Percentiles rank a stretch among this genome's conserved stretches.
Evolutionary conservation across 2,113 vertebrate genomes (phyloP).

Genomic region (Polypterus senegalus): DNA sequence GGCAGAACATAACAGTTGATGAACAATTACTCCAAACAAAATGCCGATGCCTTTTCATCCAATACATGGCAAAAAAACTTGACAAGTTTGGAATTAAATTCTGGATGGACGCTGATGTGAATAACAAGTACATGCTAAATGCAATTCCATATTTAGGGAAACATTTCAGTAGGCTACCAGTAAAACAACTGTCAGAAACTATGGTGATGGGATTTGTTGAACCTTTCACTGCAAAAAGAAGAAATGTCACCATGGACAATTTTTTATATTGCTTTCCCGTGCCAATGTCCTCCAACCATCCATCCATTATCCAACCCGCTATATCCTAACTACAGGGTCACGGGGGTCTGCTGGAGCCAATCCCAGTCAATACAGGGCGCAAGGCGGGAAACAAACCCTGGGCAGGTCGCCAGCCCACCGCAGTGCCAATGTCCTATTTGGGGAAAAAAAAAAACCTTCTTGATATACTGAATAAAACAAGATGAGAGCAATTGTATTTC

Average conservation of each 20-base stretch:
- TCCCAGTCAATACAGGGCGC: slow-evolving; percentile 3
- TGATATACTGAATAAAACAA: slow-evolving; percentile 3
- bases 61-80: slow-evolving; percentile 17
- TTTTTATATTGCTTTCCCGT: slow-evolving; percentile 2
- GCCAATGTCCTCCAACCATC: background rate
- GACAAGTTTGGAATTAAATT: slow-evolving; percentile 19
- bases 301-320: background rate
- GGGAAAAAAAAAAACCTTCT: slow-evolving; percentile 8
- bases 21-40: slow-evolving; percentile 19
- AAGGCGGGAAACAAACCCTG: slow-evolving; percentile 1
- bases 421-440: background rate
- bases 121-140: slow-evolving; percentile 12
- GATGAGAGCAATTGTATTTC: background rate
- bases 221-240: slow-evolving; percentile 15
- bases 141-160: slow-evolving; percentile 9
- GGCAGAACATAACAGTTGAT: slow-evolving; percentile 14
- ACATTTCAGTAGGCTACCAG: slow-evolving; percentile 2
- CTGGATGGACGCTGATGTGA: slow-evolving; percentile 14
- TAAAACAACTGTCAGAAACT: slow-evolving; percentile 4
- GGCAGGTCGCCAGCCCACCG: slow-evolving; percentile 4
- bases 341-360: background rate
- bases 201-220: slow-evolving; percentile 11
- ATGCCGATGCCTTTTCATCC: slow-evolving; percentile 9
- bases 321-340: slow-evolving; percentile 1
- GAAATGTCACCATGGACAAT: slow-evolving; percentile 16